Evolutionary conservation across 2,888 invertebrate species (phyloP).

Genomic region (Pelosia muscerda): DNA sequence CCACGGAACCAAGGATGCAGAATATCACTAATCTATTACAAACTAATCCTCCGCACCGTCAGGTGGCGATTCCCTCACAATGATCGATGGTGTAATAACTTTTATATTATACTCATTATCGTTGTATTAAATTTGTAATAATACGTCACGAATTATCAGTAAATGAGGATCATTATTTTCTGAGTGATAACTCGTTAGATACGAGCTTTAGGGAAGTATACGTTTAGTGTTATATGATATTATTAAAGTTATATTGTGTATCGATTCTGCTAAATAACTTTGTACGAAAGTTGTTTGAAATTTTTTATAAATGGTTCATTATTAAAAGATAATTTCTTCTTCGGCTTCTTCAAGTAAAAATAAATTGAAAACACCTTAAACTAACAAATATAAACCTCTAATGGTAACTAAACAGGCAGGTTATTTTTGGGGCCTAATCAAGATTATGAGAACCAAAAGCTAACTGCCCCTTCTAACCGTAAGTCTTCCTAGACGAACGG

Average conservation of each 20-base stretch:
- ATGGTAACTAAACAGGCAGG: no score
- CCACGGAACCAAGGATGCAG: not conserved
- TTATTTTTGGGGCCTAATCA: no score
- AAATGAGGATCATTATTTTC: slow-evolving; percentile 50
- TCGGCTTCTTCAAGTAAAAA: no score
- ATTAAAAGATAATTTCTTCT: no score
- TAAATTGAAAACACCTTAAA: no score
- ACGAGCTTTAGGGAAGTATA: slow-evolving; percentile 23
- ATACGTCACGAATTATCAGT: slow-evolving; percentile 52
- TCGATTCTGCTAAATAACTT: slow-evolving; percentile 8
- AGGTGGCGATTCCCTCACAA: slow-evolving; percentile 44
- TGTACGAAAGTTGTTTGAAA: slow-evolving; percentile 6
- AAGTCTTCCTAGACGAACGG: no score
- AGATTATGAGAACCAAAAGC: no score
- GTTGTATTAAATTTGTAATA: slow-evolving; percentile 29
- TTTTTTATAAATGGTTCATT: no score
- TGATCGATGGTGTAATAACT: slow-evolving; percentile 51
- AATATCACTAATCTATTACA: slow-evolving; percentile 6
- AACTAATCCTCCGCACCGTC: slow-evolving; percentile 15
- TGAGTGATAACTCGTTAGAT: slow-evolving; percentile 41
- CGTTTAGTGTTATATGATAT: slow-evolving; percentile 26
- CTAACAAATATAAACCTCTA: no score
- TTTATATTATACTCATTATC: slow-evolving; percentile 24
- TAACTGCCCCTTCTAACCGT: no score
- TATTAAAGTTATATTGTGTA: slow-evolving; percentile 10